A percentile compares a stretch with the other conserved stretches of the same genome.
Conservation (phyloP, 2,888 invertebrate species). For the Plebejus anna region DNA sequence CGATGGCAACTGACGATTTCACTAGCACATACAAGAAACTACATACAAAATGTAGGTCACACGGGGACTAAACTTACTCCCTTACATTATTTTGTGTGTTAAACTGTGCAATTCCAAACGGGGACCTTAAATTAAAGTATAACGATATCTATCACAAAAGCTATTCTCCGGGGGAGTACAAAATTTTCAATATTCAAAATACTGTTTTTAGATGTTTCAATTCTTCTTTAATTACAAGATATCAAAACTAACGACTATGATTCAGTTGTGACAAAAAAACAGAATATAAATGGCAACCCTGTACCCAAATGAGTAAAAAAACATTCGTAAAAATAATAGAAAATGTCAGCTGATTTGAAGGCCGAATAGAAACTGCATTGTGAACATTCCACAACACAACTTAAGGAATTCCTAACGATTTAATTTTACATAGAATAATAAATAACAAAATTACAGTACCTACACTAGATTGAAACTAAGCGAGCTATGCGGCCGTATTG, state of each 20-base stretch:
- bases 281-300: conserved; percentile 20
- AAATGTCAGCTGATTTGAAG: not conserved
- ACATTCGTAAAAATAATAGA: not conserved
- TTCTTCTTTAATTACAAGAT: conserved; percentile 1
- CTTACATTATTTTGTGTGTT: conserved; percentile 40
- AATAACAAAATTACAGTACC: conserved; percentile 70
- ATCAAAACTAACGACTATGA: conserved; percentile 19
- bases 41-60: conserved; percentile 32
- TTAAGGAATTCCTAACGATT: conserved; percentile 59
- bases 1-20: conserved; percentile 72
- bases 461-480: conserved; percentile 70
- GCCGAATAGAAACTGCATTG: not conserved
- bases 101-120: conserved; percentile 37
- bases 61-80: conserved; percentile 33
- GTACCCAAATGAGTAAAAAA: conserved; percentile 28
- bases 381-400: conserved; percentile 53
- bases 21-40: conserved; percentile 58
- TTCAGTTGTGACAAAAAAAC: not conserved
- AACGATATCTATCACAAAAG: conserved; percentile 71
- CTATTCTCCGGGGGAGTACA: conserved; percentile 39
- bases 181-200: conserved; percentile 15
- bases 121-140: conserved; percentile 45
- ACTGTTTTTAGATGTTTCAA: not conserved
- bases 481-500: conserved; percentile 60
- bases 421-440: conserved; percentile 72